phyloP scores from a whole-genome alignment of 2,797 vertebrate species.

The Enteromius radiatus region DNA sequence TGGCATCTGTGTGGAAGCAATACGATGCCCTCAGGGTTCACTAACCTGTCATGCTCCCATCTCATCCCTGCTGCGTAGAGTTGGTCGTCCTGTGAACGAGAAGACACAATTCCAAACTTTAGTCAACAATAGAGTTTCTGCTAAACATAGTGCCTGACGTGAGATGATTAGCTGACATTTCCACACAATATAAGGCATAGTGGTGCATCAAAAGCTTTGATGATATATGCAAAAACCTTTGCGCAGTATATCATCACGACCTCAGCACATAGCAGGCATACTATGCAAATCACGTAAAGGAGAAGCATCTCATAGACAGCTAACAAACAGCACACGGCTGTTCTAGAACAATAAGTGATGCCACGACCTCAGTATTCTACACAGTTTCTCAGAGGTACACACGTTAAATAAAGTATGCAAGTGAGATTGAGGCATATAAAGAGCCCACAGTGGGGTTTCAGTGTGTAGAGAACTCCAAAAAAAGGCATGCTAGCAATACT shows the following conservation, averaged over 20 bases:
- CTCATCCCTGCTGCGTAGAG: slow-evolving; percentile 51
- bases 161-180: slow-evolving; percentile 39
- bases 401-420: slow-evolving; percentile 69
- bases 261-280: slow-evolving; percentile 68
- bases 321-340: slow-evolving; percentile 64
- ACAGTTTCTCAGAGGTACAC: slow-evolving; percentile 64
- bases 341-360: slow-evolving; percentile 67
- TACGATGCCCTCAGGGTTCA: slow-evolving; percentile 56
- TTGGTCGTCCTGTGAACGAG: not conserved
- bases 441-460: not conserved
- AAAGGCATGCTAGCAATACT: slow-evolving; percentile 45
- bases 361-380: slow-evolving; percentile 65
- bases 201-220: slow-evolving; percentile 47
- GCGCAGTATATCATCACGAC: slow-evolving; percentile 41
- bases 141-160: slow-evolving; percentile 42
- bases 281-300: slow-evolving; percentile 79
- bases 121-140: slow-evolving; percentile 32
- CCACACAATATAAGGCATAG: slow-evolving; percentile 29
- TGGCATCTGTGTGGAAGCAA: slow-evolving; percentile 63
- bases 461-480: slow-evolving; percentile 23
- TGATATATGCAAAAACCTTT: slow-evolving; percentile 50
- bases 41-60: slow-evolving; percentile 57
- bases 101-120: slow-evolving; percentile 7
- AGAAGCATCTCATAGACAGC: slow-evolving; percentile 62
- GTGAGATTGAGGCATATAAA: slow-evolving; percentile 62